phyloP scores from a whole-genome alignment of 2,797 vertebrate species.

The Pseudochaenichthys georgianus region DNA sequence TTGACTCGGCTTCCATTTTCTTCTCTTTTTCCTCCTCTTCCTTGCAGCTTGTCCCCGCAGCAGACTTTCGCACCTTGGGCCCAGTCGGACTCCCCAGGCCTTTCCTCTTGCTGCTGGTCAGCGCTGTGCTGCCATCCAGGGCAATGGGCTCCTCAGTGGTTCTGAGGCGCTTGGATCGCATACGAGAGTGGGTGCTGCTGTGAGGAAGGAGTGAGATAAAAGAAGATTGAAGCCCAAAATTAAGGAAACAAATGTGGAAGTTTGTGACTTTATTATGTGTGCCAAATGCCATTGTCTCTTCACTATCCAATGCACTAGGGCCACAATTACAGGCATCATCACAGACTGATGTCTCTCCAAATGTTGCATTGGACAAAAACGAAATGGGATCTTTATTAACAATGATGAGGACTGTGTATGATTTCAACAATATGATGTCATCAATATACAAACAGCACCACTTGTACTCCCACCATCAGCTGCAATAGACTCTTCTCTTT shows the following conservation, averaged over 20 bases:
- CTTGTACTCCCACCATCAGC: neutral
- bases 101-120: slow-evolving; percentile 71
- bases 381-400: neutral
- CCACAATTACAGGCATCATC: slow-evolving; percentile 3
- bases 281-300: neutral
- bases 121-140: slow-evolving; percentile 69
- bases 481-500: neutral
- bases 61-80: slow-evolving; percentile 84
- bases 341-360: slow-evolving; percentile 7
- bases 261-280: slow-evolving; percentile 9
- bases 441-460: neutral
- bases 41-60: slow-evolving; percentile 49
- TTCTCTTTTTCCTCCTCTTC: slow-evolving; percentile 67
- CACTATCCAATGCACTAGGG: neutral
- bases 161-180: slow-evolving; percentile 92
- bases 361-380: neutral
- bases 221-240: slow-evolving; percentile 15
- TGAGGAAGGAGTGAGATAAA: slow-evolving; percentile 17
- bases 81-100: slow-evolving; percentile 62
- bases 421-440: neutral
- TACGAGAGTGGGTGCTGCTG: slow-evolving; percentile 84
- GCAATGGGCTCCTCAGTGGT: slow-evolving; percentile 84
- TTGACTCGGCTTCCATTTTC: slow-evolving; percentile 73
- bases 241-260: slow-evolving; percentile 59
- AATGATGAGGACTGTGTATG: neutral